Evolutionary conservation across 2,888 invertebrate species (phyloP), one percentile per base, ranked within the genome.

Genomic region (Coenonympha glycerion): DNA sequence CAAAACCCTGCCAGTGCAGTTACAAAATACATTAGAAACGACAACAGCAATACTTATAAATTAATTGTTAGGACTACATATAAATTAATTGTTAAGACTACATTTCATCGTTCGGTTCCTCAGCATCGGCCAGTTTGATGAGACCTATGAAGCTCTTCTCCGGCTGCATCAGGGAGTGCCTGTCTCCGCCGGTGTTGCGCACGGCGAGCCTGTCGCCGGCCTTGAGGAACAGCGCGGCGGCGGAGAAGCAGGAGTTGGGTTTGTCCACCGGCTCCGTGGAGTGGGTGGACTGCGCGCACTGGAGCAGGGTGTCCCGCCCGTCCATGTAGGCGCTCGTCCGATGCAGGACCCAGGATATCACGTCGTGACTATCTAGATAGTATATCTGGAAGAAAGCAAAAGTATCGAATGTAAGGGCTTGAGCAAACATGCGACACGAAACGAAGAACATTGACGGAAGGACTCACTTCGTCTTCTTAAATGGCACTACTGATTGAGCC

Each of bases 141-240:
- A 93, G 86, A 26, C 95, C 95, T 62, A 95, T 94, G 84, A 94
- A 95, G 63, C 94, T 94, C 71, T 94, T 94, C 58, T 93, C 93
- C 1, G 90, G 88, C 64, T 92, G 90, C 82, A 93, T 92, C 39
- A 93, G 76, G 0, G 92, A 91, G 69, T 91, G 92, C 41, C 92
- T 78, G 40, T 90, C 89, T 9, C 91, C 90, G 11, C 90, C 90
- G 1, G 94, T 89, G 65, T 95, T 95, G 46, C 90, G 89, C 8
- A 95, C 76, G 3, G 91, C 89, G 9, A 95, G 78, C 15, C 81
- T 87, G 66, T 95, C 95, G 9, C 91, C 90, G 21, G 88, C 86
- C 34, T 83, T 81, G 6, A 93, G 76, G 73, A 90, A 89, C 21
- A 91, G 86, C 1, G 91, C 90, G 0, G 91, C 89, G 13, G 91